Evolutionary conservation across 2,113 vertebrate species (phyloP), one percentile per base, ranked within the genome.

Genomic region (Rhombomys opimus): DNA sequence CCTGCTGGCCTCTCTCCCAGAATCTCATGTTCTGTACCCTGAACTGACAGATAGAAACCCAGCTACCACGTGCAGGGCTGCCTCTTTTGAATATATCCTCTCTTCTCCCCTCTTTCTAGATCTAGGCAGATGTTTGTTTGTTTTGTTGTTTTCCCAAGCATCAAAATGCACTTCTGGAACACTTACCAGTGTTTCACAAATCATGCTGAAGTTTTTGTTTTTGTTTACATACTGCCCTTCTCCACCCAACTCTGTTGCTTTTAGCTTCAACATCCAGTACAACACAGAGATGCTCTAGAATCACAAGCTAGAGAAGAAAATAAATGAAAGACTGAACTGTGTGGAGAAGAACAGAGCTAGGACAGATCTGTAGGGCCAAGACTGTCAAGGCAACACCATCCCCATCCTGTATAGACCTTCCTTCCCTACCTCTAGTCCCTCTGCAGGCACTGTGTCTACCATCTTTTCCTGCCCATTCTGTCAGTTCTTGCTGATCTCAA

Each of bases 401-500:
- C 10, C 25, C 9, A 18, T 30, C 84, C 7, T 22, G 27, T 86
- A 57, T 9, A 3, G 5, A 10, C 54, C 54, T 57, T 57, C 54
- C 54, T 9, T 20, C 25, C 70, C 22, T 11, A 25, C 25, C 50
- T 65, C 73, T 54, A 41, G 9, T 15, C 75, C 75, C 61, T 93
- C 90, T 35, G 57, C 38, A 2, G 68, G 52, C 92, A 91, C 87
- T 38, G 20, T 73, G 75, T 91, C 70, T 41, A 70, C 65, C 15
- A 1, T 46, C n/a, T 50, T 87, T 41, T 15, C 75, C 52, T 80
- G 89, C 89, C 95, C 68, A 63, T 88, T 32, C 92, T 80, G 87
- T 93, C 88, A 25, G 57, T 67, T 92, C 92, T 91, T 94, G 63
- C 88, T 92, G 96, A 72, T 93, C 90, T 94, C 92, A 32, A 85